phyloP scores from a whole-genome alignment of 2,888 invertebrate species.

The Acanthosepion esculentum region DNA sequence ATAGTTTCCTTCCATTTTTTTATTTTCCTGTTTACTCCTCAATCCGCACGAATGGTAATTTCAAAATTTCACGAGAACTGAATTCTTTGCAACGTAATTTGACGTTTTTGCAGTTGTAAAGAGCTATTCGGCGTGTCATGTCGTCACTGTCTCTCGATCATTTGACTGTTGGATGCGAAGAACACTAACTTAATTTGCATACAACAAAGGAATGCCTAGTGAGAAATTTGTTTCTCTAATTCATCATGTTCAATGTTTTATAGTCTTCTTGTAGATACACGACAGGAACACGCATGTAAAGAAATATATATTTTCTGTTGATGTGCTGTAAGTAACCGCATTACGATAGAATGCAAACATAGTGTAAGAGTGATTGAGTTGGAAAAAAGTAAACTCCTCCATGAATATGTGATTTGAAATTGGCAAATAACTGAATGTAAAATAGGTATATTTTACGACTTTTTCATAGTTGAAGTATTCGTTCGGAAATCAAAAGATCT shows the following conservation, averaged over 20 bases:
- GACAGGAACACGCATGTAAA: not conserved
- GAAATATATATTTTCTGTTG: not conserved
- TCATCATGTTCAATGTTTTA: not conserved
- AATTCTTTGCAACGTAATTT: constrained; percentile 5
- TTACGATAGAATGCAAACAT: not conserved
- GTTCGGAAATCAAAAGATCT: too few relatives aligned
- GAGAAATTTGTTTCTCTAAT: not conserved
- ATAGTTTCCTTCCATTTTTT: not conserved
- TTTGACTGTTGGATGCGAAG: not conserved
- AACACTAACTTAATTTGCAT: constrained; percentile 33
- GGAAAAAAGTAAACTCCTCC: not conserved
- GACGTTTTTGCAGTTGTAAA: not conserved
- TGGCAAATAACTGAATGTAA: not conserved
- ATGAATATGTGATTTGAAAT: not conserved
- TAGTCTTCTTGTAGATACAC: not conserved
- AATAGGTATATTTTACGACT: not conserved
- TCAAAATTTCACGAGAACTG: not conserved
- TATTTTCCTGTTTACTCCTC: not conserved
- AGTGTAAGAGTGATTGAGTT: not conserved
- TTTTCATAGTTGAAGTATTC: not conserved
- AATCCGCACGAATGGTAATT: not conserved
- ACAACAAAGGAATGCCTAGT: not conserved
- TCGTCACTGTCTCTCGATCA: constrained; percentile 14
- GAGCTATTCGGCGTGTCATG: not conserved
- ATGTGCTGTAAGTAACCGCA: not conserved